Evolutionary conservation across 2,888 invertebrate species (phyloP).

Genomic region (Cheilosia scutellata): DNA sequence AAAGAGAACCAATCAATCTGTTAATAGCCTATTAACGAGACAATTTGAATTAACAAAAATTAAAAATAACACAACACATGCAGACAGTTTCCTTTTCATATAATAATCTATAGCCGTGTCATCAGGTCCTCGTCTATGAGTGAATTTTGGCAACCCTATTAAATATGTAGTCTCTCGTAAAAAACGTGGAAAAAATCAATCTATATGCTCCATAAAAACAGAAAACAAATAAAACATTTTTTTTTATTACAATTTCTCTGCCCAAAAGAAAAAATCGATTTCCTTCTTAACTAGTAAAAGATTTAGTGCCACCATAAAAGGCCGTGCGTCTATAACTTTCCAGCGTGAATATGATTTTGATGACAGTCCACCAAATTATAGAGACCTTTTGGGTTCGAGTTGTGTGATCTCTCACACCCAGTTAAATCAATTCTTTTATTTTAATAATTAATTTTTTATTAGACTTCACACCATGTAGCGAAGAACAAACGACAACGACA

Average conservation of each 20-base stretch:
- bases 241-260: slow-evolving; percentile 46
- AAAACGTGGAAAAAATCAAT: slow-evolving; percentile 31
- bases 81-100: slow-evolving; percentile 3
- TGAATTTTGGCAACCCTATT: slow-evolving; percentile 18
- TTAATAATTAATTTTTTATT: slow-evolving; percentile 49
- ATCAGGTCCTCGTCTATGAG: slow-evolving; percentile 49
- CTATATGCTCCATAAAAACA: slow-evolving; percentile 32
- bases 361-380: slow-evolving; percentile 15
- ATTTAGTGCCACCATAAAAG: slow-evolving; percentile 60
- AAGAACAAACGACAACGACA: slow-evolving; percentile 7
- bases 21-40: slow-evolving; percentile 27
- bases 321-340: slow-evolving; percentile 11
- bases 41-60: slow-evolving; percentile 14
- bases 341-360: not conserved
- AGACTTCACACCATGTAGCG: slow-evolving; percentile 4
- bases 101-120: slow-evolving; percentile 35
- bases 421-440: slow-evolving; percentile 35
- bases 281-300: slow-evolving; percentile 60
- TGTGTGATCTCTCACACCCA: slow-evolving; percentile 18
- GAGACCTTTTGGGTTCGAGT: not conserved
- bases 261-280: slow-evolving; percentile 49
- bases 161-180: slow-evolving; percentile 30
- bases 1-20: slow-evolving; percentile 8
- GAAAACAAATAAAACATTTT: slow-evolving; percentile 17
- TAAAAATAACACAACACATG: not conserved